Evolutionary conservation across 1,140 invertebrate species (phyloP).

Genomic region (Probaryconus sp.): DNA sequence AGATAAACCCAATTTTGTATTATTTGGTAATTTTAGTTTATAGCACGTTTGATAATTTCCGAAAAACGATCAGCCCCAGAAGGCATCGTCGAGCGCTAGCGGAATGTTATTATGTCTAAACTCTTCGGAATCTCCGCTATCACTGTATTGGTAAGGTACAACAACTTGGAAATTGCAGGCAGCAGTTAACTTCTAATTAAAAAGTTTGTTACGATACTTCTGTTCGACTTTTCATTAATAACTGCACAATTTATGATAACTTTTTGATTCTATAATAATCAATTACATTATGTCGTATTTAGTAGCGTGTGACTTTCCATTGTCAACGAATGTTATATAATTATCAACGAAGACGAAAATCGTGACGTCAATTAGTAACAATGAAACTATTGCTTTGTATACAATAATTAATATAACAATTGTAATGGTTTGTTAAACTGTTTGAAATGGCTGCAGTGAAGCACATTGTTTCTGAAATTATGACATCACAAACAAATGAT

Average conservation of each 20-base stretch:
- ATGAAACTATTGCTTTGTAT: too few species aligned
- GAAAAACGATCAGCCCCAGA: constrained; percentile 27
- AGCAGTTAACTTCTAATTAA: constrained; percentile 42
- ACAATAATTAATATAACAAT: too few species aligned
- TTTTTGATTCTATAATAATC: constrained; percentile 11
- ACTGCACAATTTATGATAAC: constrained; percentile 17
- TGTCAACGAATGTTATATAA: too few species aligned
- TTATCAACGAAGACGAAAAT: too few species aligned
- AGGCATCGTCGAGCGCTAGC: constrained; percentile 15
- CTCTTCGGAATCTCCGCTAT: constrained; percentile 20
- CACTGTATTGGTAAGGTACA: constrained; percentile 23
- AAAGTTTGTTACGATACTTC: constrained; percentile 29
- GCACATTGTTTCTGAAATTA: too few species aligned
- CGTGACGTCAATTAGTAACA: too few species aligned
- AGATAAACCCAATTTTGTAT: too few species aligned
- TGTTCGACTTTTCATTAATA: constrained; percentile 27
- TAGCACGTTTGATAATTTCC: too few species aligned
- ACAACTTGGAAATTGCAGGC: constrained; percentile 25
- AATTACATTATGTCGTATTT: constrained; percentile 11
- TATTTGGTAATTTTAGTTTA: too few species aligned
- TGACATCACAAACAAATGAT: too few species aligned
- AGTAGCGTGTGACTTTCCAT: neutral
- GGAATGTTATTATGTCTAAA: constrained; percentile 26
- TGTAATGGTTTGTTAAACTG: too few species aligned
- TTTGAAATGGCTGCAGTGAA: too few species aligned